These are phyloP conservation scores for Charina bottae DNA, from an alignment of 2,113 vertebrate species.

Conservation along the genomic window DNA sequence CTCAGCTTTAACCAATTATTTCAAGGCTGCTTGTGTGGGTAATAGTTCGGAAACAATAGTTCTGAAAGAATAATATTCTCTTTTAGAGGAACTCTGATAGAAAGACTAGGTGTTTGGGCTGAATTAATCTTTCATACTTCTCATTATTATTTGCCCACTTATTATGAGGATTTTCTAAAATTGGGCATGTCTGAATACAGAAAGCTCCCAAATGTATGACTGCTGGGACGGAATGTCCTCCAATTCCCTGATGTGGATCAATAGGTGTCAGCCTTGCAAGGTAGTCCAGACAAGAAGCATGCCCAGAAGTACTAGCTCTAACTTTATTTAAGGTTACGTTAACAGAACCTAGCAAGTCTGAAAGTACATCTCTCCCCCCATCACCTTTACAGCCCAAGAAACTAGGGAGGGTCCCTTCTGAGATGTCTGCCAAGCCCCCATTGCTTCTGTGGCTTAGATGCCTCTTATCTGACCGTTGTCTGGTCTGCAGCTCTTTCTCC, in stretches of 20 bases:
- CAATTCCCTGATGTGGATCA: background rate
- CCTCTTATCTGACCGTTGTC: background rate
- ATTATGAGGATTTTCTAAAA: conserved; percentile 16
- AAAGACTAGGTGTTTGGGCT: conserved; percentile 46
- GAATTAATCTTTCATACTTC: conserved; percentile 30
- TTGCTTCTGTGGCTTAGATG: background rate
- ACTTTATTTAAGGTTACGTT: background rate
- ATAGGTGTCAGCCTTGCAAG: background rate
- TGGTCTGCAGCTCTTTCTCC: background rate
- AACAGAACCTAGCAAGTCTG: background rate
- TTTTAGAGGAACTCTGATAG: conserved; percentile 23
- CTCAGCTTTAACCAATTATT: background rate
- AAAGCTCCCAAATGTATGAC: background rate
- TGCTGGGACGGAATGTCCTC: background rate
- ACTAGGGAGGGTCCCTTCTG: background rate
- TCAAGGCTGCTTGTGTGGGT: background rate
- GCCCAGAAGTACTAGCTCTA: too few species aligned
- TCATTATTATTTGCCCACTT: conserved; percentile 42
- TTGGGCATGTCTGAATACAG: background rate
- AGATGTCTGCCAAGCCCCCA: background rate
- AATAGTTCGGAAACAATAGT: conserved; percentile 28
- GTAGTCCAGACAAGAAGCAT: too few species aligned
- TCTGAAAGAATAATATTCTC: conserved; percentile 35
- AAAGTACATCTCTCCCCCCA: background rate
- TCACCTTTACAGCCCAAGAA: background rate